Percentiles rank a stretch among this genome's conserved stretches.
Conservation (phyloP, 2,797 vertebrate genomes). For the Allobates femoralis region DNA sequence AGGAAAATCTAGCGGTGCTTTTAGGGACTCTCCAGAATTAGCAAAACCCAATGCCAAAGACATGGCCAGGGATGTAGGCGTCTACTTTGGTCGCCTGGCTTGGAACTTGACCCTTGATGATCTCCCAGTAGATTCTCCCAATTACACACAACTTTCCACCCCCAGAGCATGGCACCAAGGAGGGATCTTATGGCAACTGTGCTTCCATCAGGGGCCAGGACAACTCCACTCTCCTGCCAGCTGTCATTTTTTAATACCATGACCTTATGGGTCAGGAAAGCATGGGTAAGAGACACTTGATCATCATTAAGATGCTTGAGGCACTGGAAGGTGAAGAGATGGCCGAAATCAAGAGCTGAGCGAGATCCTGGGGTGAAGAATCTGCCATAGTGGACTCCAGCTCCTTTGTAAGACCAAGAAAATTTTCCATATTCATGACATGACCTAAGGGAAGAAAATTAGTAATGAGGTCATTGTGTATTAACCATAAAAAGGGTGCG, state of each 20-base stretch:
- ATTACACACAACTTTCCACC: constrained; percentile 76
- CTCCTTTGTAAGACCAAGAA: constrained; percentile 39
- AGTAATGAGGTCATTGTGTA: not conserved
- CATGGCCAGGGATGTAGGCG: constrained; percentile 77
- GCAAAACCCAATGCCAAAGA: constrained; percentile 79
- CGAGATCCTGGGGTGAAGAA: not conserved
- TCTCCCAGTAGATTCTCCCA: not conserved
- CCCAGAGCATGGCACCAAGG: constrained; percentile 78
- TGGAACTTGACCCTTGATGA: not conserved
- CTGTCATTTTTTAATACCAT: constrained; percentile 33
- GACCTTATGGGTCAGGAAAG: constrained; percentile 72
- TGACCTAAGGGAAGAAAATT: not conserved
- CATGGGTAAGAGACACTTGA: constrained; percentile 72
- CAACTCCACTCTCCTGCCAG: constrained; percentile 75
- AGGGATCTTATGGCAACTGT: constrained; percentile 81
- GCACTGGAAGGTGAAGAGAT: not conserved
- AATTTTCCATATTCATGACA: constrained; percentile 46
- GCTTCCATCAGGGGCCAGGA: constrained; percentile 84
- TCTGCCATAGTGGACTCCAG: constrained; percentile 23
- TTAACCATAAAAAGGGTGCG: too few species aligned
- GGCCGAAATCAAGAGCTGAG: not conserved
- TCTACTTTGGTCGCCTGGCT: constrained; percentile 29
- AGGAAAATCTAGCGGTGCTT: constrained; percentile 71
- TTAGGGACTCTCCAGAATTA: constrained; percentile 64
- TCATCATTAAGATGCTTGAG: constrained; percentile 50